Evolutionary conservation across 2,113 vertebrate species (phyloP).

Genomic region (Alosa alosa): DNA sequence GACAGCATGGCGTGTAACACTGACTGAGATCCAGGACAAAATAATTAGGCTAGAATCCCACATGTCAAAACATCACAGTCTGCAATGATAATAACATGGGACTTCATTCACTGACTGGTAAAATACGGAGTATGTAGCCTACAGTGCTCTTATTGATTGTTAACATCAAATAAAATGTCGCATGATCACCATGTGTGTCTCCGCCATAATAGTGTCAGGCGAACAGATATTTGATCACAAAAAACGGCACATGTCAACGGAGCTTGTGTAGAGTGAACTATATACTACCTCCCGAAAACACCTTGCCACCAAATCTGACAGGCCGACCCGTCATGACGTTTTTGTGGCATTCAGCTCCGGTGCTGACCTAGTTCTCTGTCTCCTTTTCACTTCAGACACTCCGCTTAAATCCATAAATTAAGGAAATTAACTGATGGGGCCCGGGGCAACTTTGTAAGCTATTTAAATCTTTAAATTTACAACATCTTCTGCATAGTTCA

Average conservation of each 20-base stretch:
- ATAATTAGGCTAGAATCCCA: background rate
- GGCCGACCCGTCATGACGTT: background rate
- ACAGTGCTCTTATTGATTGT: background rate
- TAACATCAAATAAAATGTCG: too few species aligned
- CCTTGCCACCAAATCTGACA: constrained; percentile 10
- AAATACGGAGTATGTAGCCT: background rate
- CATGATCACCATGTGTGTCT: background rate
- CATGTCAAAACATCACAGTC: background rate
- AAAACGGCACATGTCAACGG: background rate
- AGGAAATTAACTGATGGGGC: constrained; percentile 99
- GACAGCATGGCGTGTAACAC: background rate
- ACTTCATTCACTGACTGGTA: background rate
- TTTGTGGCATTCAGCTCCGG: constrained; percentile 57
- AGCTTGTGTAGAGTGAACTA: background rate
- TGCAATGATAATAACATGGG: background rate
- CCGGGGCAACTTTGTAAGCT: constrained; percentile 98
- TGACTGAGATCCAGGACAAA: background rate
- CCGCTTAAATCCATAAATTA: constrained; percentile 99
- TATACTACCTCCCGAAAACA: constrained; percentile 20
- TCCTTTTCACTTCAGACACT: constrained; percentile 85
- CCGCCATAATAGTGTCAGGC: background rate
- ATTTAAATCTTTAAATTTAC: constrained; percentile 99
- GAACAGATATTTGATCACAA: background rate
- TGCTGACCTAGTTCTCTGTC: constrained; percentile 89
- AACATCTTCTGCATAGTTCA: constrained; percentile 98